Evolutionary conservation across 2,113 vertebrate species (phyloP).

Genomic region (Dasyornis broadbenti): DNA sequence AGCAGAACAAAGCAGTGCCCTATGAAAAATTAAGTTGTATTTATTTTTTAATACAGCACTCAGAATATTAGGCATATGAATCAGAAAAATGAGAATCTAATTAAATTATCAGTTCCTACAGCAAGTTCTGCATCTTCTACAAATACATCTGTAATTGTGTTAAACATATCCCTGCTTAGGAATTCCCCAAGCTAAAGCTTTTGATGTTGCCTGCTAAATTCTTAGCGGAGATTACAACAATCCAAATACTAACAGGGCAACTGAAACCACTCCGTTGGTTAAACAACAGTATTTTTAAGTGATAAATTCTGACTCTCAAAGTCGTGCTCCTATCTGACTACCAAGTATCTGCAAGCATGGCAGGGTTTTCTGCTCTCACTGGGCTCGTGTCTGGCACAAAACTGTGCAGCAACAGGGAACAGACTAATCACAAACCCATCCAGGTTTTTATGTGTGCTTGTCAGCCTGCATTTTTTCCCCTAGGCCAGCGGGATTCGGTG

Average conservation of each 20-base stretch:
- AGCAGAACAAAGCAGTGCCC: constrained; percentile 6
- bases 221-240: constrained; percentile 1
- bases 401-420: background rate
- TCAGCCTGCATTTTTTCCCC: background rate
- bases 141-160: constrained; percentile 40
- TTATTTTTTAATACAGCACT: constrained; percentile 44
- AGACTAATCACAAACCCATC: background rate
- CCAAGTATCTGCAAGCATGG: background rate
- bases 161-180: constrained; percentile 20
- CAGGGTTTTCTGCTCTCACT: background rate
- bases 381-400: background rate
- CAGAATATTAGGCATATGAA: constrained; percentile 36
- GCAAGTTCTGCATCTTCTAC: constrained; percentile 41
- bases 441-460: background rate
- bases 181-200: constrained; percentile 36
- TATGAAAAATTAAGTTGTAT: constrained; percentile 46
- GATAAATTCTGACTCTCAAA: background rate
- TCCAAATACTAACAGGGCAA: background rate
- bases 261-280: background rate
- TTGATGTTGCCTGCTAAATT: constrained; percentile 27
- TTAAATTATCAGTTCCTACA: constrained; percentile 45
- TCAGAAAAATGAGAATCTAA: constrained; percentile 45
- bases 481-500: background rate
- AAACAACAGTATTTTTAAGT: background rate
- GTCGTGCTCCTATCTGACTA: background rate